Percentiles rank a stretch among this genome's conserved stretches.
Evolutionary conservation across 2,113 vertebrate species (phyloP).

Genomic region (Neotoma lepida): DNA sequence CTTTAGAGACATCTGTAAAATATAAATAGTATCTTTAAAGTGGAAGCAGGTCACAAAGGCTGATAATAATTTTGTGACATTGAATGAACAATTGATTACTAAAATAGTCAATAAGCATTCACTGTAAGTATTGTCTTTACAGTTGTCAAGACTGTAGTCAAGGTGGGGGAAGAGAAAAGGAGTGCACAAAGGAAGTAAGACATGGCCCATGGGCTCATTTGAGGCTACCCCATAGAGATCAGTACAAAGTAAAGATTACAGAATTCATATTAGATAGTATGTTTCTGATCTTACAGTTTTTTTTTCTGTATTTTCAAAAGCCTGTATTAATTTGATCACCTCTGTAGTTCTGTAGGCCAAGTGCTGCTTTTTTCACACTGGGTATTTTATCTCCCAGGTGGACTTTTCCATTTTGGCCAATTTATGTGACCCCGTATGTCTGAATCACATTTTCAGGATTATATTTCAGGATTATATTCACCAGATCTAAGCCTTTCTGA

Average conservation of each 20-base stretch:
- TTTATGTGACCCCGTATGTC: background rate
- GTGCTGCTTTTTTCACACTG: background rate
- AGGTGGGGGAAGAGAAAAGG: background rate
- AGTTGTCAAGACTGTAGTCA: background rate
- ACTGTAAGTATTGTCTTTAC: background rate
- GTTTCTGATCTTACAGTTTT: background rate
- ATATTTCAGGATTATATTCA: constrained; percentile 45
- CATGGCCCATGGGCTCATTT: background rate
- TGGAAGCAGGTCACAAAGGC: background rate
- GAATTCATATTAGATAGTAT: background rate
- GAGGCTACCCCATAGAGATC: background rate
- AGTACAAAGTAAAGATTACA: background rate
- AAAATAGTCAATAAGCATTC: background rate
- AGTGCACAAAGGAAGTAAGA: background rate
- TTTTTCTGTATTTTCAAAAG: constrained; percentile 41
- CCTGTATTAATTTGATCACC: background rate
- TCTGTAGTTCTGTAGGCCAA: constrained; percentile 11
- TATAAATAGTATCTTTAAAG: background rate
- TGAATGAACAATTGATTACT: background rate
- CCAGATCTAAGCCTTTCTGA: constrained; percentile 38
- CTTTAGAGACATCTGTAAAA: background rate
- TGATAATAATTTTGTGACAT: background rate
- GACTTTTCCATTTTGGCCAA: background rate
- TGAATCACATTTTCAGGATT: constrained; percentile 47
- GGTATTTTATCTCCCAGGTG: constrained; percentile 37